Conservation (phyloP, 1,140 invertebrate genomes). For the Drusus annulatus region DNA sequence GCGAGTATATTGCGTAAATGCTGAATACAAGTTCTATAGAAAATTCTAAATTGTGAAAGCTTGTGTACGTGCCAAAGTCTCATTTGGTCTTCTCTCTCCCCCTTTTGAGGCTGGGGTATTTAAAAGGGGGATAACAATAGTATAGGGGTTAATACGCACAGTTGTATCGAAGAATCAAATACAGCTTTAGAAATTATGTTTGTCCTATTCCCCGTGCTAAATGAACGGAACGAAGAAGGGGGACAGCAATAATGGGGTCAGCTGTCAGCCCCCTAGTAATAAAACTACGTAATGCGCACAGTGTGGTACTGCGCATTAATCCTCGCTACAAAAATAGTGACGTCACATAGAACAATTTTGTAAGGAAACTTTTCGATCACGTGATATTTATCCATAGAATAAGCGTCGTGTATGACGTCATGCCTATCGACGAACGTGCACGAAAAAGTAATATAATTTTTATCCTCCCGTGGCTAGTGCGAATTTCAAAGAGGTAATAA, state of each 20-base stretch:
- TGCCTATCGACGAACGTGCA: no score
- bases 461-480: no score
- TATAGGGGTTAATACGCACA: conserved; percentile 3
- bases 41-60: background rate
- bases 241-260: conserved; percentile 8
- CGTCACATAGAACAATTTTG: no score
- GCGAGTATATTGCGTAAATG: background rate
- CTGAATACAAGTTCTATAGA: conserved; percentile 5
- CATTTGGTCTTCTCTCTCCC: conserved; percentile 39
- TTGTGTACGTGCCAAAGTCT: conserved; percentile 18
- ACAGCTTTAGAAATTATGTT: conserved; percentile 35
- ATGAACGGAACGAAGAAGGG: conserved; percentile 22
- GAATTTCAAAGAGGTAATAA: no score
- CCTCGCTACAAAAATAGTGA: no score
- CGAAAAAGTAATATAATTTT: no score
- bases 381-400: no score
- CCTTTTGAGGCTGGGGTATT: background rate
- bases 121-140: conserved; percentile 46
- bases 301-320: no score
- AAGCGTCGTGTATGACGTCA: no score
- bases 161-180: conserved; percentile 5
- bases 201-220: conserved; percentile 31
- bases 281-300: no score
- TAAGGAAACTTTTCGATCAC: no score
- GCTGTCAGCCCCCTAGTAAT: background rate